Percentiles rank a stretch among this genome's conserved stretches.
phyloP scores from a whole-genome alignment of 2,113 vertebrate species.

The Prochilodus magdalenae region DNA sequence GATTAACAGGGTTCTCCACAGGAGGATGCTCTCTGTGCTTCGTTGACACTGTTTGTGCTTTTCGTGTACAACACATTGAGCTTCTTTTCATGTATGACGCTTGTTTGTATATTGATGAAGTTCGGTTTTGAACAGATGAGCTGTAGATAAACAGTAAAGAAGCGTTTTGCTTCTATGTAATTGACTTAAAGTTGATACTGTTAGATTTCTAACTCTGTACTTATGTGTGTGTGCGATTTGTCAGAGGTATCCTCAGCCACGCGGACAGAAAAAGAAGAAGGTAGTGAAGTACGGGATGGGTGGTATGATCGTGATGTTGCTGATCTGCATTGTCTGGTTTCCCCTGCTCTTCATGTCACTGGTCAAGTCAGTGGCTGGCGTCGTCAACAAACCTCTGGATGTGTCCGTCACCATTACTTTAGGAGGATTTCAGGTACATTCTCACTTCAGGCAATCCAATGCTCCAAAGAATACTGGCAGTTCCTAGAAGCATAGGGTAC shows the following conservation, averaged over 20 bases:
- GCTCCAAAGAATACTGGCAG: constrained; percentile 59
- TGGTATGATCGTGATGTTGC: constrained; percentile 89
- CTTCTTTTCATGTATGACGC: background rate
- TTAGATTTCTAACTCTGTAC: background rate
- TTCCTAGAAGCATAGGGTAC: constrained; percentile 87
- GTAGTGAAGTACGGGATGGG: constrained; percentile 93
- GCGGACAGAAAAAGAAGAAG: constrained; percentile 93
- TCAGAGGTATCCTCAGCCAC: constrained; percentile 89
- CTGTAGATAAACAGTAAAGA: too few species aligned
- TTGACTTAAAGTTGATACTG: too few species aligned
- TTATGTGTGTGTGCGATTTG: constrained; percentile 46
- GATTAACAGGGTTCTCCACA: too few species aligned
- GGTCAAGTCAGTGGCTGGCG: constrained; percentile 90
- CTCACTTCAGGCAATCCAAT: background rate
- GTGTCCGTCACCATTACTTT: constrained; percentile 89
- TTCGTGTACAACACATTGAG: background rate
- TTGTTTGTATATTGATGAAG: too few species aligned
- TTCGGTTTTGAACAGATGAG: too few species aligned
- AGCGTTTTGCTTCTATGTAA: too few species aligned
- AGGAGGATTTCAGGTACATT: constrained; percentile 88
- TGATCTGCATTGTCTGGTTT: constrained; percentile 94
- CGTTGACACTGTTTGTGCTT: background rate
- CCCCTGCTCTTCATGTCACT: constrained; percentile 93
- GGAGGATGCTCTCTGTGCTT: too few species aligned
- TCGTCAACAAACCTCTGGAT: constrained; percentile 89